Conservation (phyloP, 2,113 vertebrate genomes). For the Epinephelus cyanopodus region DNA sequence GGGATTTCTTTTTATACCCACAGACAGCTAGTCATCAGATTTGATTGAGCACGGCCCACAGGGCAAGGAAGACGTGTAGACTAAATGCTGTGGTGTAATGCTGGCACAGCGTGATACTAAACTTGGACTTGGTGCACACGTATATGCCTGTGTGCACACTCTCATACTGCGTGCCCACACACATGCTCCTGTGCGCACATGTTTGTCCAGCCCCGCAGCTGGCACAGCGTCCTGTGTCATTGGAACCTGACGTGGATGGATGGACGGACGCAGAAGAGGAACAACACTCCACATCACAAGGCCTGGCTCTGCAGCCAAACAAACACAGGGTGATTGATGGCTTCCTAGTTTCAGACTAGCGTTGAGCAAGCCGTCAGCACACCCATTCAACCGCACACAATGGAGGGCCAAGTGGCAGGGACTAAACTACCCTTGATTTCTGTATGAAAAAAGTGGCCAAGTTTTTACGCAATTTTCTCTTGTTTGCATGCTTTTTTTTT, state of each 20-base stretch:
- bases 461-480: background rate
- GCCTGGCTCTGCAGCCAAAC: slow-evolving; percentile 58
- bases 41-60: slow-evolving; percentile 66
- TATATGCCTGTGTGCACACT: slow-evolving; percentile 18
- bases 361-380: slow-evolving; percentile 51
- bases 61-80: slow-evolving; percentile 56
- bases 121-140: slow-evolving; percentile 44
- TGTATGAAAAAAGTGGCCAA: background rate
- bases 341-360: slow-evolving; percentile 55
- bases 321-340: slow-evolving; percentile 70
- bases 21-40: slow-evolving; percentile 69
- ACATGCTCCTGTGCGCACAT: slow-evolving; percentile 32
- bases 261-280: slow-evolving; percentile 47
- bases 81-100: slow-evolving; percentile 64
- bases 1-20: slow-evolving; percentile 64
- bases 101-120: slow-evolving; percentile 61
- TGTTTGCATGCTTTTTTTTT: background rate
- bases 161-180: slow-evolving; percentile 16
- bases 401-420: slow-evolving; percentile 17
- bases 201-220: slow-evolving; percentile 52
- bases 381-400: slow-evolving; percentile 45
- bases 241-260: slow-evolving; percentile 66
- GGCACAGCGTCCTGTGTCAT: slow-evolving; percentile 56
- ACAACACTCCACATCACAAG: slow-evolving; percentile 61
- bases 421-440: slow-evolving; percentile 11